phyloP scores from a whole-genome alignment of 2,797 vertebrate genomes.

The Nannoperca australis region DNA sequence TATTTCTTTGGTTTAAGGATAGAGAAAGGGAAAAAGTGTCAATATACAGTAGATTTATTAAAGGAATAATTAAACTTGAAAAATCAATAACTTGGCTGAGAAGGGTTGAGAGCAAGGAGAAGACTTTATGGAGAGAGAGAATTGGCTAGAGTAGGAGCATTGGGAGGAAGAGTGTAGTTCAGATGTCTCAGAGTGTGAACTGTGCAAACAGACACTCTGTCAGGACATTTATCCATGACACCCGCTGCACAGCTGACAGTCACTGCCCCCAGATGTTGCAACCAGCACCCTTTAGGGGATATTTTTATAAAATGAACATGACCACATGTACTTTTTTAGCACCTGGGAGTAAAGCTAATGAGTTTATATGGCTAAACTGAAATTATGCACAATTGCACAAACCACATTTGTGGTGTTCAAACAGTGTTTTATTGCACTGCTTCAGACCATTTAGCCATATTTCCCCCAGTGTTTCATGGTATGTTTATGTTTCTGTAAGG shows the following conservation, averaged over 20 bases:
- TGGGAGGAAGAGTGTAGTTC: background rate
- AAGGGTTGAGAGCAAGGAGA: constrained; percentile 10
- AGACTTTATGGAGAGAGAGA: constrained; percentile 12
- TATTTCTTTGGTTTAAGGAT: background rate
- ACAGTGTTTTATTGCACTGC: constrained; percentile 44
- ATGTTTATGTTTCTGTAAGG: constrained; percentile 48
- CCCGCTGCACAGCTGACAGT: background rate
- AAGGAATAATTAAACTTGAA: constrained; percentile 30
- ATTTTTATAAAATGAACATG: constrained; percentile 17
- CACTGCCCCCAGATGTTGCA: constrained; percentile 9
- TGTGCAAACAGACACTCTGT: constrained; percentile 23
- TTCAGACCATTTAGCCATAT: constrained; percentile 34
- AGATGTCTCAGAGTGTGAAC: constrained; percentile 19
- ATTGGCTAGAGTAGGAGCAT: background rate
- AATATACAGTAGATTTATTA: constrained; percentile 4
- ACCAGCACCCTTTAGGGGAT: background rate
- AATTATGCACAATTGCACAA: constrained; percentile 18
- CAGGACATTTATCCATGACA: constrained; percentile 26
- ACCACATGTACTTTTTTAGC: constrained; percentile 14
- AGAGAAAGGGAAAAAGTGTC: background rate
- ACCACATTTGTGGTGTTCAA: background rate
- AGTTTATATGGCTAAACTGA: constrained; percentile 8
- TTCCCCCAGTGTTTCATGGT: constrained; percentile 8
- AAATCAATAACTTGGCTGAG: constrained; percentile 33
- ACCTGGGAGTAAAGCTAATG: constrained; percentile 19